Evolutionary conservation across 2,797 vertebrate genomes (phyloP).

Genomic region (Dicrostonyx torquatus): DNA sequence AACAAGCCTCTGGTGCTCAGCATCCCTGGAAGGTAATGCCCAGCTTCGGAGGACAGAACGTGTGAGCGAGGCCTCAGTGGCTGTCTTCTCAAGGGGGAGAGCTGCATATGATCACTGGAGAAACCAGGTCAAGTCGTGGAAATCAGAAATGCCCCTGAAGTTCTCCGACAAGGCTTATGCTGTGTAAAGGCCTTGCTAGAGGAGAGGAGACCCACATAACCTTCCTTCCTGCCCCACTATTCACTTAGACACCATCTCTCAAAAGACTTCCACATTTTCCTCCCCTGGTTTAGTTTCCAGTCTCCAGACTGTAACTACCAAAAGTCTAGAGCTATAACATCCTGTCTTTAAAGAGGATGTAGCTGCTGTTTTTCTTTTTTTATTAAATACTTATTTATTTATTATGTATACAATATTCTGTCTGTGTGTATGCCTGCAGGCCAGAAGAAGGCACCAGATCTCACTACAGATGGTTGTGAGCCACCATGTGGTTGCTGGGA

Average conservation of each 20-base stretch:
- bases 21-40: conserved; percentile 75
- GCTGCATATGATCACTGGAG: neutral
- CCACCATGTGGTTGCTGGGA: too few species aligned
- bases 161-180: neutral
- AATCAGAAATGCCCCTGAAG: neutral
- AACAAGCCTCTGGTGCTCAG: conserved; percentile 77
- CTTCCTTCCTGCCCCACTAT: neutral
- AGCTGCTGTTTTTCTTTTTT: neutral
- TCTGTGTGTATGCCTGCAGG: too few species aligned
- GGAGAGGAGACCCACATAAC: neutral
- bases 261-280: neutral
- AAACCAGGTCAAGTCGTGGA: neutral
- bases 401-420: too few species aligned
- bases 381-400: too few species aligned
- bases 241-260: neutral
- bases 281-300: neutral
- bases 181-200: neutral
- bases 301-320: neutral
- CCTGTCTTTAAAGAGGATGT: neutral
- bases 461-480: too few species aligned
- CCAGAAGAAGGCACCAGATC: too few species aligned
- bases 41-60: neutral
- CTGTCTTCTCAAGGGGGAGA: neutral
- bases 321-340: neutral
- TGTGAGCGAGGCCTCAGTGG: neutral